Evolutionary conservation across 2,888 invertebrate genomes (phyloP).

Genomic region (Ellobium chinense): DNA sequence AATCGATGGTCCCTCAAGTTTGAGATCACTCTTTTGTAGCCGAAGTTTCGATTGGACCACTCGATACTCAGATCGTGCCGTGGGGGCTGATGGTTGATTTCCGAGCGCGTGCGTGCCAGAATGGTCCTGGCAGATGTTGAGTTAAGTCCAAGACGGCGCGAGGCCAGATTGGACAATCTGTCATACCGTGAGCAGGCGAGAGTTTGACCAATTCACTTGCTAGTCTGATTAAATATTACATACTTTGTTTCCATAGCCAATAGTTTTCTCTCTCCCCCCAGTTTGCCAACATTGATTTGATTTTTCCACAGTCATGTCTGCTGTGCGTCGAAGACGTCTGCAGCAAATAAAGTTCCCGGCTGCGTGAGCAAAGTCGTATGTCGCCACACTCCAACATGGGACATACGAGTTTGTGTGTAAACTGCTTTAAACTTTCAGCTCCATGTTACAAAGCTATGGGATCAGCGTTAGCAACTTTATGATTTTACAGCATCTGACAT

Average conservation of each 20-base stretch:
- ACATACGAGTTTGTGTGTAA: no score
- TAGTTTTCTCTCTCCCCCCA: not conserved
- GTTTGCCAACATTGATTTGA: no score
- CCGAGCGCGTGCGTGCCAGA: conserved; percentile 40
- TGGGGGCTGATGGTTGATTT: conserved; percentile 27
- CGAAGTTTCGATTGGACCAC: conserved; percentile 30
- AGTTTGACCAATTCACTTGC: conserved; percentile 27
- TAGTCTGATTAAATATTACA: conserved; percentile 17
- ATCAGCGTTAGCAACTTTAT: no score
- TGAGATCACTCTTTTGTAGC: conserved; percentile 31
- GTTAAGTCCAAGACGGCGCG: conserved; percentile 3
- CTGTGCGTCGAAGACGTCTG: no score
- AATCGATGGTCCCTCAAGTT: conserved; percentile 25
- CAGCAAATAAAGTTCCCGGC: no score
- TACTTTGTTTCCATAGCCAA: conserved; percentile 4
- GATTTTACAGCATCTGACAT: no score
- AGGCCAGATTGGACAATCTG: conserved; percentile 22
- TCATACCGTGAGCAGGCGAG: conserved; percentile 8
- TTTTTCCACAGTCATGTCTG: no score
- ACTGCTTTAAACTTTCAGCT: no score
- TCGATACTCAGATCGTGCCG: conserved; percentile 33
- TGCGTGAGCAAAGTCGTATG: no score
- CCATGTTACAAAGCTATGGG: no score
- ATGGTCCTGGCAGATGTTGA: conserved; percentile 29
- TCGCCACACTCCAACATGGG: no score